Percentiles rank a stretch among this genome's conserved stretches.
phyloP scores from a whole-genome alignment of 2,113 vertebrate genomes.

The Equus przewalskii region DNA sequence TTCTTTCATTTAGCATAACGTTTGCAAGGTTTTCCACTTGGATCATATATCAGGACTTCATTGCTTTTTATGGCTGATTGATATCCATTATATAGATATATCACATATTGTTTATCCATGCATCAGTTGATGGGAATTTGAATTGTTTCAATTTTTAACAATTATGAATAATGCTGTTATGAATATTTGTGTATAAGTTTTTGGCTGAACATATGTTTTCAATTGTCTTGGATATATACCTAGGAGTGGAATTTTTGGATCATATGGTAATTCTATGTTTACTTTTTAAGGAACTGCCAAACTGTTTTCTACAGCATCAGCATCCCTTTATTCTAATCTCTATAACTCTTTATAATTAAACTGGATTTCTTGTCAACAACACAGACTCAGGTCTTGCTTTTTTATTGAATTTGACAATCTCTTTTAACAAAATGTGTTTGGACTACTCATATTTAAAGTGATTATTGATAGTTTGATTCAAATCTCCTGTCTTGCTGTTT shows the following conservation, averaged over 20 bases:
- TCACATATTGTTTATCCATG: not conserved
- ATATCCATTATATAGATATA: not conserved
- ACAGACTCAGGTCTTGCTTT: not conserved
- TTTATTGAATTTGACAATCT: not conserved
- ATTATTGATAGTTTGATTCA: not conserved
- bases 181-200: not conserved
- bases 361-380: not conserved
- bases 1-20: not conserved
- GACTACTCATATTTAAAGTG: not conserved
- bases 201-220: not conserved
- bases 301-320: not conserved
- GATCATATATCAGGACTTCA: not conserved
- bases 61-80: not conserved
- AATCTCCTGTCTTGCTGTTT: not conserved
- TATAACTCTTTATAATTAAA: not conserved
- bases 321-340: not conserved
- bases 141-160: not conserved
- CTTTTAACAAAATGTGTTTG: not conserved
- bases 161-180: not conserved
- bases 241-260: not conserved
- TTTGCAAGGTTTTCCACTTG: not conserved
- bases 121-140: not conserved
- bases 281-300: not conserved
- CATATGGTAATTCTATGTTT: not conserved
- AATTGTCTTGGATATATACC: not conserved